Percentiles rank a stretch among this genome's conserved stretches.
Conservation (phyloP, 1,140 invertebrate genomes). For the Drosophila orena region DNA sequence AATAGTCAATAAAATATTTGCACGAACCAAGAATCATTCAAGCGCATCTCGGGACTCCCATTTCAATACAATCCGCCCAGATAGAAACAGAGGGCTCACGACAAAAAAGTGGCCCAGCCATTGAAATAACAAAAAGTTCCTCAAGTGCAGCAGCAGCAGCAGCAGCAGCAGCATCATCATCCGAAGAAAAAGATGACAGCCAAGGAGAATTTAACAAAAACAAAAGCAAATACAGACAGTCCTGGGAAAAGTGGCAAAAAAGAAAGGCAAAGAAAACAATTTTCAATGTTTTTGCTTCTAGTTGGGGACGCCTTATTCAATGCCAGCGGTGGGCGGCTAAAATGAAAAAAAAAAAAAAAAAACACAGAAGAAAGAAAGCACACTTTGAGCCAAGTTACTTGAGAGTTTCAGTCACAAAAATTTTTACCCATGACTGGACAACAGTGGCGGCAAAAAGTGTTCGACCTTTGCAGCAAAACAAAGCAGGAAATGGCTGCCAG, state of each 20-base stretch:
- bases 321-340: conserved; percentile 42
- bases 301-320: conserved; percentile 76
- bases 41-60: conserved; percentile 61
- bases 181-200: conserved; percentile 57
- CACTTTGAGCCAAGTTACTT: conserved; percentile 59
- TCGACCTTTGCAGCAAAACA: conserved; percentile 64
- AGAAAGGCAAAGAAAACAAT: conserved; percentile 66
- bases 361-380: conserved; percentile 33
- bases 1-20: conserved; percentile 83
- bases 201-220: conserved; percentile 67
- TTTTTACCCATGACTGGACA: conserved; percentile 72
- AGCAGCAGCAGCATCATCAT: conserved; percentile 10
- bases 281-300: conserved; percentile 81
- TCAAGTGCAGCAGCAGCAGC: conserved; percentile 46
- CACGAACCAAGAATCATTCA: conserved; percentile 69
- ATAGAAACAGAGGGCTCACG: conserved; percentile 14
- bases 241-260: conserved; percentile 10
- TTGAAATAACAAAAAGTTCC: conserved; percentile 62
- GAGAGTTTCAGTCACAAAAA: conserved; percentile 63
- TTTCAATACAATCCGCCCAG: conserved; percentile 47
- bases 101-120: conserved; percentile 48
- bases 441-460: conserved; percentile 55
- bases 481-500: conserved; percentile 74
- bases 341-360: conserved; percentile 34
- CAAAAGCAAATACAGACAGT: conserved; percentile 33